Conservation (phyloP, 2,888 invertebrate species). For the Notodromas monacha region DNA sequence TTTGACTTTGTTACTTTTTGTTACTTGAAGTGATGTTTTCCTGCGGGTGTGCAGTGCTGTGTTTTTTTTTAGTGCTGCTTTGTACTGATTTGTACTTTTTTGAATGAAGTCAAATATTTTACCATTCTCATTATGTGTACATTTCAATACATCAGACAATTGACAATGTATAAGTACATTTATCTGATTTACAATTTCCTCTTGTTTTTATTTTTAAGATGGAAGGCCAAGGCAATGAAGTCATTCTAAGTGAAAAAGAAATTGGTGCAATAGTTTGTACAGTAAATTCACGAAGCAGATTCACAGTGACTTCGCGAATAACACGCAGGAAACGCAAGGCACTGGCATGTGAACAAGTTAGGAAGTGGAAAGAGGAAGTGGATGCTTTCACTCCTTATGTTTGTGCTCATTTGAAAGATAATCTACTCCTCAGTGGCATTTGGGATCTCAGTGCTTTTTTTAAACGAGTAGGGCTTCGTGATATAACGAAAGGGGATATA, state of each 20-base stretch:
- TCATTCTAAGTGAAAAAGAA: conserved; percentile 4
- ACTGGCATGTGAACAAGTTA: conserved; percentile 4
- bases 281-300: conserved; percentile 4
- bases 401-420: conserved; percentile 4
- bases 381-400: conserved; percentile 4
- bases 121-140: conserved; percentile 4
- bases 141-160: conserved; percentile 4
- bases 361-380: conserved; percentile 4
- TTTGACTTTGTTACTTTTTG: conserved; percentile 4
- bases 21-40: conserved; percentile 4
- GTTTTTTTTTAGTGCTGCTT: conserved; percentile 4
- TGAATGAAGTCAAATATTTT: conserved; percentile 2
- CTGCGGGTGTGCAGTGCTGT: conserved; percentile 4
- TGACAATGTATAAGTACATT: conserved; percentile 4
- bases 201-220: conserved; percentile 4
- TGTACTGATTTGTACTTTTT: conserved; percentile 4
- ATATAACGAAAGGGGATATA: too few species aligned
- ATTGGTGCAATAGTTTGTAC: conserved; percentile 4
- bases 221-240: conserved; percentile 4
- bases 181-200: conserved; percentile 4
- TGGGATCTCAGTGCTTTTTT: too few species aligned
- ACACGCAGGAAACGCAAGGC: conserved; percentile 4
- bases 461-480: too few species aligned
- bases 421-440: conserved; percentile 4
- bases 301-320: conserved; percentile 4